Base-by-base conservation (phyloP, 2,888 invertebrate genomes). In the Thymelicus lineola region DNA sequence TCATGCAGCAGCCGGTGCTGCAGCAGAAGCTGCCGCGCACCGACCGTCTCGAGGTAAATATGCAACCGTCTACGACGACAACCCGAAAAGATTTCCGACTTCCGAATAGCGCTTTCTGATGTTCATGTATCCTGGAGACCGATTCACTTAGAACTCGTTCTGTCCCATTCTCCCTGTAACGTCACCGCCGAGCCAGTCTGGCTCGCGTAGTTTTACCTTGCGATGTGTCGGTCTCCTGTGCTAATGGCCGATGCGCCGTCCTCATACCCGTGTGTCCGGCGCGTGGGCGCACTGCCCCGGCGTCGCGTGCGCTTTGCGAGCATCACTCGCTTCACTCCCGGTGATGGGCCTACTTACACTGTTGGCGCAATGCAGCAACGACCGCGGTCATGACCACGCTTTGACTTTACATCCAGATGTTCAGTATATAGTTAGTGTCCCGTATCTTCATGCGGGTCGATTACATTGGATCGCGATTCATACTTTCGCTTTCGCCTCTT, bases 21-120 rank as follows among this genome's bases (percentile, higher is more conserved):
- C 94, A 98, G 94, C 98, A 98, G 95, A 98, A 98, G 95, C 95
- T 98, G 95, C 97, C 97, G 83, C 97, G 98, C 94, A 97, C 98
- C 89, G 98, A 98, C 94, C 96, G 98, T 95, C 96, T 98, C 94
- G 98, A 98, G 98, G 98, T 98, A 96, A 96, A 38, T 69, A 58
- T 71, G 58, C 28, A 28, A 66, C 59, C 62, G 48, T 15, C 59
- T 71, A 38, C 2, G 1, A 10, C 42, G 12, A 9, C 65, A 74
- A 82, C 82, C 79, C 71, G 17, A 59, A n/a, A 5, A 58, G 0
- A 71, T 71, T 63, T 73, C 66, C 71, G 72, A 75, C 70, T 82
- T 80, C 83, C 80, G 78, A 84, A 82, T 89, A 89, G 86, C 75
- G 89, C 88, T 90, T 88, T 83, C 84, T 80, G 80, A 85, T 88